These are phyloP conservation scores for Xanthorhoe spadicearia DNA, from an alignment of 2,888 invertebrate genomes.

Conservation along the genomic window DNA sequence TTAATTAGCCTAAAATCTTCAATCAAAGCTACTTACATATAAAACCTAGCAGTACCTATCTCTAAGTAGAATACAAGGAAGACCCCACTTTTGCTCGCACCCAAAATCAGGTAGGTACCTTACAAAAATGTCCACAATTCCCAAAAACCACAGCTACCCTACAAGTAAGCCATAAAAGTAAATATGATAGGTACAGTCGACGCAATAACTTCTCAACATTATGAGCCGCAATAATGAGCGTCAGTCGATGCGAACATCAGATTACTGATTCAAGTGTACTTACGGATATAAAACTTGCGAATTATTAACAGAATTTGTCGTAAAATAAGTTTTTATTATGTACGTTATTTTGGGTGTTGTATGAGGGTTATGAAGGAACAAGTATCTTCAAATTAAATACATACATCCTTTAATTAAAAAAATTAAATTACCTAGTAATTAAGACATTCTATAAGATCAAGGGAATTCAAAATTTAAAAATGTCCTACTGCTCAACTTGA, in stretches of 20 bases:
- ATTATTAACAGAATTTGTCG: constrained; percentile 1
- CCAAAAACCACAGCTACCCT: constrained; percentile 26
- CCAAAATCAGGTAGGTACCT: too few species aligned
- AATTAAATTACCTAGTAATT: too few species aligned
- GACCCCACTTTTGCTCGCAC: too few species aligned
- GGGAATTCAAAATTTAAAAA: too few species aligned
- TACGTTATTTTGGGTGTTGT: neutral
- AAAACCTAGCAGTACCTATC: too few species aligned
- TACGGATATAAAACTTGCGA: constrained; percentile 18
- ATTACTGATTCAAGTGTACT: constrained; percentile 38
- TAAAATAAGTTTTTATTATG: constrained; percentile 3
- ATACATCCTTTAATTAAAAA: neutral
- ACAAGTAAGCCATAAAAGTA: constrained; percentile 37
- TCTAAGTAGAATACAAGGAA: too few species aligned
- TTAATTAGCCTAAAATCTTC: too few species aligned
- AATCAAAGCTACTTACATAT: too few species aligned
- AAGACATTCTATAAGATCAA: too few species aligned
- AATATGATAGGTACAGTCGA: constrained; percentile 30
- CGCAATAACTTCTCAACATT: constrained; percentile 34
- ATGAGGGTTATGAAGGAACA: neutral
- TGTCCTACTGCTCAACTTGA: too few species aligned
- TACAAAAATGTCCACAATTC: neutral
- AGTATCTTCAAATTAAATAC: neutral
- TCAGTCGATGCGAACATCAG: constrained; percentile 41
- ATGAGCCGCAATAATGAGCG: constrained; percentile 44